Evolutionary conservation across 92 coral and sea anemone species (phyloP), one percentile per base, ranked within the genome.

Genomic region (Pocillopora meandrina): DNA sequence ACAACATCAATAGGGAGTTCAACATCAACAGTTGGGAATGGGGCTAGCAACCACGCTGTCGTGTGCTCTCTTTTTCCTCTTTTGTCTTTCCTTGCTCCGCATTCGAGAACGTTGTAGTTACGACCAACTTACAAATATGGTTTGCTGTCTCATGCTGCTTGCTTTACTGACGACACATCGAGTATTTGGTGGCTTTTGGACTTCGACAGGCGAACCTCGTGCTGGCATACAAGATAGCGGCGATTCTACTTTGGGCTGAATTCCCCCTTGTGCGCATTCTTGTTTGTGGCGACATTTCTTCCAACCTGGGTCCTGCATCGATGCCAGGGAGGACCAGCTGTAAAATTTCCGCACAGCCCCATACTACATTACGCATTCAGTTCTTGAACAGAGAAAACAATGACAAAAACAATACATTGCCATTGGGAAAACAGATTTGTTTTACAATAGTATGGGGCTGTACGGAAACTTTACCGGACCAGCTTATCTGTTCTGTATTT

Each of bases 241-340:
- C 78, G 78, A 49, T 74, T 74, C 78, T 74, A 47, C 26, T 74
- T 74, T 13, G 78, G 60, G 78, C 78, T 74, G 18, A 74, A 74
- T 74, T 74, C 78, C 12, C 60, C 6, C 61, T 74, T 56, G 78
- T 74, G 78, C 15, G 78, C 78, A 74, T 74, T 74, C 61, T 47
- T 74, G 26, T 74, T 55, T 47, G 42, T 60, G 78, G 78, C 78
- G 62, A 74, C 78, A 55, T 74, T 47, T 74, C 78, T 67, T 67
- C 72, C 61, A 74, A 74, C 42, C 78, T 60, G 78, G 78, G 78
- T 74, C 78, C 78, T 15, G 62, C n/a, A 74, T 74, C 78, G 78
- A 49, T 34, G 0, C 56, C 52, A 26, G 55, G 18, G 49, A 42
- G 49, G 49, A 42, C 49, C 49, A 26, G 26, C 26, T 26, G 26